Evolutionary conservation across 2,888 invertebrate species (phyloP).

Genomic region (Diachrysia chrysitis): DNA sequence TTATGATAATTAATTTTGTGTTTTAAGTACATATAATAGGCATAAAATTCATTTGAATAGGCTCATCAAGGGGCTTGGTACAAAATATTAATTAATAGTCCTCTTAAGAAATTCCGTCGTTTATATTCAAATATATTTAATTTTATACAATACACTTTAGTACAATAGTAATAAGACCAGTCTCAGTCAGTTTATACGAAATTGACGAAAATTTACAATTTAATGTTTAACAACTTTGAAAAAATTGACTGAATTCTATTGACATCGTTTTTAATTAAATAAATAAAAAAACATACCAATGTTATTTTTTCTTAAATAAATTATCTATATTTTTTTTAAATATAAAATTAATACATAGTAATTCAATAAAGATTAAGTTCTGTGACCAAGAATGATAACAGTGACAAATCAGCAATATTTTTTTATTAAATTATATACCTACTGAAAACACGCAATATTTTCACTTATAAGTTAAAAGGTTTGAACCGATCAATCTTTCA

Average conservation of each 20-base stretch:
- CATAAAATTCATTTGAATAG: background rate
- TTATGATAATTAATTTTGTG: conserved; percentile 4
- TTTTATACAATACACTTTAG: conserved; percentile 53
- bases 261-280: conserved; percentile 17
- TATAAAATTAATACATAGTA: background rate
- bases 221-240: conserved; percentile 62
- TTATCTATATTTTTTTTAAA: background rate
- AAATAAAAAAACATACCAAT: background rate
- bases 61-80: conserved; percentile 20
- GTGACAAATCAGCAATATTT: conserved; percentile 29
- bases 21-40: background rate
- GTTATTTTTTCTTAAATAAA: background rate
- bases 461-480: conserved; percentile 36
- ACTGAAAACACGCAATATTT: conserved; percentile 36
- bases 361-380: background rate
- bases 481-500: conserved; percentile 39
- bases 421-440: conserved; percentile 33
- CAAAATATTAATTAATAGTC: conserved; percentile 11
- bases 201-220: conserved; percentile 72
- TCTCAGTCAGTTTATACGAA: conserved; percentile 77
- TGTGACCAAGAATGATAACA: conserved; percentile 15
- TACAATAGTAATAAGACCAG: conserved; percentile 76
- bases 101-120: conserved; percentile 24
- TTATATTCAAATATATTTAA: conserved; percentile 41
- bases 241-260: conserved; percentile 48